Base-by-base conservation (phyloP, 2,797 vertebrate genomes). In the Euphonia xanthogaster region DNA sequence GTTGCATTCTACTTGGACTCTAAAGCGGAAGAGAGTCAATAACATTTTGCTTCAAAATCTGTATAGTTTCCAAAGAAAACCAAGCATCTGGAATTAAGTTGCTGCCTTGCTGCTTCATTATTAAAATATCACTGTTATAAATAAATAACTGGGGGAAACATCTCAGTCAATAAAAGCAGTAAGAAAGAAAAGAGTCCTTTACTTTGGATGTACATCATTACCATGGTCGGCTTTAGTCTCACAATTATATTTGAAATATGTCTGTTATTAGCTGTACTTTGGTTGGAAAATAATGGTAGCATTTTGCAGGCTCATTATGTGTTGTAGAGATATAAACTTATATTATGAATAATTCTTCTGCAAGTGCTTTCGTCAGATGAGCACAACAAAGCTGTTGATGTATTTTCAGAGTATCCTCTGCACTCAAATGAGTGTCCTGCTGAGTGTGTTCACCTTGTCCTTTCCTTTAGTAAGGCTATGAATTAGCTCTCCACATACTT, bases 1-100 rank as follows among this genome's bases (percentile, higher is more conserved):
- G 96, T 97, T 98, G 97, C 97, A 98, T 95, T 98, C 97, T 77
- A 98, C 99, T 97, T 98, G 99, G 73, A 99, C 98, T 98, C 99
- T 99, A 44, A 66, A 70, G 63, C 28, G 15, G 79, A 96, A 95
- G 90, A 94, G 51, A 93, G 23, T 21, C 70, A 86, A 12, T 28
- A 83, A 78, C 7, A 48, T 53, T 91, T 90, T 75, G 18, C 24
- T 88, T 90, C 70, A 84, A 77, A 75, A 80, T 78, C 21, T 58
- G 22, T 66, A 60, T 3, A 40, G 45, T 60, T 91, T 88, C 84
- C 53, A 66, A 75, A 86, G 60, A 85, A 78, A 81, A 76, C 1
- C 2, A 7, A 82, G 28, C 16, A 70, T 53, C 87, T 73, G 67
- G 48, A 85, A 76, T 50, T 47, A 72, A 84, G 47, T 57, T 62